Conservation (phyloP, 2,113 vertebrate species). For the Chitala chitala region DNA sequence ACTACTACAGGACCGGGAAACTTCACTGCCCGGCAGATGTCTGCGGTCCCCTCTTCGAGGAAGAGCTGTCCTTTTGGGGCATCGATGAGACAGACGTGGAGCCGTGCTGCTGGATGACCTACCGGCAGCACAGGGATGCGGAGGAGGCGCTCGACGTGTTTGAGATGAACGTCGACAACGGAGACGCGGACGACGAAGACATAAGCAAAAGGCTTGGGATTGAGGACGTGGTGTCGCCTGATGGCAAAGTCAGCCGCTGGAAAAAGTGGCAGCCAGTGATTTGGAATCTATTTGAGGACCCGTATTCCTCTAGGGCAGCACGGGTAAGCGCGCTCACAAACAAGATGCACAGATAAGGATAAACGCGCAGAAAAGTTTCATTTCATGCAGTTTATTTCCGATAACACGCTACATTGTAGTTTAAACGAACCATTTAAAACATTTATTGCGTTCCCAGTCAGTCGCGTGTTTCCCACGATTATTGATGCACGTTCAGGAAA, state of each 20-base stretch:
- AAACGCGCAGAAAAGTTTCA: background rate
- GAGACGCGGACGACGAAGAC: slow-evolving; percentile 63
- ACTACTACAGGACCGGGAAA: slow-evolving; percentile 92
- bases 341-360: background rate
- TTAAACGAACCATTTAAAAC: too few species aligned
- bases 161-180: slow-evolving; percentile 78
- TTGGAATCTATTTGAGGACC: slow-evolving; percentile 94
- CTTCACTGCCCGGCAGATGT: slow-evolving; percentile 93
- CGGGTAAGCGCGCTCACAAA: slow-evolving; percentile 73
- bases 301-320: slow-evolving; percentile 90
- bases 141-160: slow-evolving; percentile 95
- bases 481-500: too few species aligned
- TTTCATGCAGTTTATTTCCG: too few species aligned
- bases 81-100: slow-evolving; percentile 97
- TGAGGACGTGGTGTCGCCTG: slow-evolving; percentile 59
- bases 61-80: slow-evolving; percentile 92
- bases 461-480: too few species aligned
- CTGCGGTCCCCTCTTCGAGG: slow-evolving; percentile 89
- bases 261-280: slow-evolving; percentile 80
- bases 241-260: slow-evolving; percentile 73
- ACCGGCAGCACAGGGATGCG: slow-evolving; percentile 89
- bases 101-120: slow-evolving; percentile 96
- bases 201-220: slow-evolving; percentile 68
- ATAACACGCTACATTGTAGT: too few species aligned
- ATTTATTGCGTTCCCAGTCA: too few species aligned